Conservation (phyloP, 1,140 invertebrate genomes). For the Diprion similis region DNA sequence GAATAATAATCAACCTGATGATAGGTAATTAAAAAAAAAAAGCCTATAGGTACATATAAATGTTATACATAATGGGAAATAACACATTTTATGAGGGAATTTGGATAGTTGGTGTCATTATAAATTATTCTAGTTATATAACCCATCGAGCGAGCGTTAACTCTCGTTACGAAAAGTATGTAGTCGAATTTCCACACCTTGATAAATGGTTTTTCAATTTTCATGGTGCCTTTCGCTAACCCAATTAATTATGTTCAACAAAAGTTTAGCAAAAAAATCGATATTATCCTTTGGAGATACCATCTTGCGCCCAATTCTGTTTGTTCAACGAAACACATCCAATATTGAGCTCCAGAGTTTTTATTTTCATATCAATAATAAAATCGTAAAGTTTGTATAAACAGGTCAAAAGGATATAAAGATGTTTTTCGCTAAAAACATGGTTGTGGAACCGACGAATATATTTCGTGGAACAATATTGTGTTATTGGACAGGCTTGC, state of each 20-base stretch:
- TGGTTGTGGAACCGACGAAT: neutral
- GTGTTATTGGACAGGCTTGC: neutral
- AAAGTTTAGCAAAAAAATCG: too few species aligned
- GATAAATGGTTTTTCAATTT: neutral
- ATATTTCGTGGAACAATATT: constrained; percentile 16
- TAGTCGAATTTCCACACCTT: too few species aligned
- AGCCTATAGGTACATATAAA: constrained; percentile 37
- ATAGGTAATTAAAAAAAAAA: constrained; percentile 39
- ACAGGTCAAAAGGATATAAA: too few species aligned
- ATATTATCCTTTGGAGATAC: too few species aligned
- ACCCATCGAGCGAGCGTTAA: neutral
- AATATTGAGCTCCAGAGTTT: too few species aligned
- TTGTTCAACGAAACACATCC: too few species aligned
- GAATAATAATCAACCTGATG: constrained; percentile 45
- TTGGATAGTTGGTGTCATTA: constrained; percentile 14
- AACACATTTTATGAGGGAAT: constrained; percentile 26
- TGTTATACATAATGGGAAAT: constrained; percentile 40
- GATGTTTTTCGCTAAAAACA: too few species aligned
- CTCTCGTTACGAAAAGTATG: neutral
- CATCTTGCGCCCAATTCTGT: too few species aligned
- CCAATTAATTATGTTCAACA: too few species aligned
- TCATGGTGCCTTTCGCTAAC: neutral
- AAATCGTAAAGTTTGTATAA: too few species aligned
- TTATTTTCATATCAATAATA: too few species aligned
- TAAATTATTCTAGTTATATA: constrained; percentile 11